These are phyloP conservation scores for Geothlypis trichas DNA, from an alignment of 2,113 vertebrate species.

Conservation along the genomic window DNA sequence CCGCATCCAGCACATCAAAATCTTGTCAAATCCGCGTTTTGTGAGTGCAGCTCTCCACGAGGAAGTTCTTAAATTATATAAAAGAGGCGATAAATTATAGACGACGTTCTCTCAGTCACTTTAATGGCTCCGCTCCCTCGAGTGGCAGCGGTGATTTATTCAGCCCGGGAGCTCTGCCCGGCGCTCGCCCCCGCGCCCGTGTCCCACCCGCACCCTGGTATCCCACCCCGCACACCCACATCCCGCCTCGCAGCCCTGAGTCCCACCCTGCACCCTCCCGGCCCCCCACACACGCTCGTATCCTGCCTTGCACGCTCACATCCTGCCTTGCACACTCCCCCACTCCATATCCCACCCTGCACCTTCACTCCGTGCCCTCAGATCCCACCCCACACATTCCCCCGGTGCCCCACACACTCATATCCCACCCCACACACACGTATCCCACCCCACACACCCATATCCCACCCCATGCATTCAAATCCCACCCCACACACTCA, in stretches of 20 bases:
- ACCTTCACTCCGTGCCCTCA: too few relatives aligned
- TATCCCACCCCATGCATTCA: too few relatives aligned
- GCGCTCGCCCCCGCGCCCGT: background rate
- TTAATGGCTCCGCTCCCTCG: conserved; percentile 59
- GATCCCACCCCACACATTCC: too few relatives aligned
- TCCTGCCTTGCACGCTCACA: background rate
- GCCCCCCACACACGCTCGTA: fast-evolving
- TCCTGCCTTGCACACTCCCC: background rate
- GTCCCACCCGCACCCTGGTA: background rate
- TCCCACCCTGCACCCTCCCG: background rate
- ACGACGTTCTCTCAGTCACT: conserved; percentile 53
- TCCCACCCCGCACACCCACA: background rate
- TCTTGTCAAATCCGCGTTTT: conserved; percentile 33
- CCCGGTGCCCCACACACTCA: fast-evolving
- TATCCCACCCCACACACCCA: background rate
- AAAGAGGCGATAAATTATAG: conserved; percentile 70
- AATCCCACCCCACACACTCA: background rate
- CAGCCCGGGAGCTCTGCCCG: background rate
- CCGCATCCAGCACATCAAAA: conserved; percentile 2
- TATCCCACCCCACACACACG: fast-evolving
- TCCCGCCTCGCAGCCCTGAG: background rate
- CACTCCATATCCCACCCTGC: too few relatives aligned
- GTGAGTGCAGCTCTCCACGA: conserved; percentile 35
- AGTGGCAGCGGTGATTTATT: conserved; percentile 63
- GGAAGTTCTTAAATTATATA: conserved; percentile 72